A percentile compares a stretch with the other conserved stretches of the same genome.
phyloP scores from a whole-genome alignment of 2,888 invertebrate genomes.

The Caenorhabditis sp. region DNA sequence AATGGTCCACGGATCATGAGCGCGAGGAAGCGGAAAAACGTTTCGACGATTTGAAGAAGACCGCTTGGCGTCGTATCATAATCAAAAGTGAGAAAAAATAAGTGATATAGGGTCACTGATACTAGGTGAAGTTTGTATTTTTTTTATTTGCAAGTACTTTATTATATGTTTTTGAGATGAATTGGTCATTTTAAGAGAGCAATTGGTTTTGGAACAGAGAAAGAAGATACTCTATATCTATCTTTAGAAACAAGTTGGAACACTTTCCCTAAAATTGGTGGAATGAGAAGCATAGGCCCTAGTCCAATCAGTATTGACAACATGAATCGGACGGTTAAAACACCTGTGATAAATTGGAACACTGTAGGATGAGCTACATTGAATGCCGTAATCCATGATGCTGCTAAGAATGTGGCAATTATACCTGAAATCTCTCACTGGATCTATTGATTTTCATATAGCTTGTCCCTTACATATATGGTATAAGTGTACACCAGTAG shows the following conservation, averaged over 20 bases:
- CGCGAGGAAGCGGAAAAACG: conserved; percentile 54
- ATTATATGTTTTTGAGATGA: background rate
- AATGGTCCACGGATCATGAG: conserved; percentile 54
- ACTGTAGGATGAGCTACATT: conserved; percentile 12
- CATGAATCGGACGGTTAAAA: conserved; percentile 27
- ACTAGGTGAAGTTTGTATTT: no score
- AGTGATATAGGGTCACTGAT: background rate
- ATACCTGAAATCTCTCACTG: conserved; percentile 13
- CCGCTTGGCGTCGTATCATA: conserved; percentile 55
- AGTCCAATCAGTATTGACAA: conserved; percentile 15
- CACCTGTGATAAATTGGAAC: conserved; percentile 18
- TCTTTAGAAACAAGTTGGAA: background rate
- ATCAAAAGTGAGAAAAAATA: background rate
- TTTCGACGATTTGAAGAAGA: conserved; percentile 40
- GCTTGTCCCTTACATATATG: conserved; percentile 16
- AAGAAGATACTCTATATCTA: background rate
- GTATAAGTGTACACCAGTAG: conserved; percentile 21
- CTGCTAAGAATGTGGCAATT: conserved; percentile 15
- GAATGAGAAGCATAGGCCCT: conserved; percentile 16
- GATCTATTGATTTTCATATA: background rate
- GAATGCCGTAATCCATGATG: conserved; percentile 11
- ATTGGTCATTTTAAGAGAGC: background rate
- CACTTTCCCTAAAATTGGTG: conserved; percentile 7
- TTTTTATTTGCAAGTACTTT: background rate
- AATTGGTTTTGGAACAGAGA: conserved; percentile 2